Percentiles rank a stretch among this genome's conserved stretches.
These are phyloP conservation scores for Acrossocheilus wenchowensis DNA, from an alignment of 2,797 vertebrate genomes.

Conservation along the genomic window DNA sequence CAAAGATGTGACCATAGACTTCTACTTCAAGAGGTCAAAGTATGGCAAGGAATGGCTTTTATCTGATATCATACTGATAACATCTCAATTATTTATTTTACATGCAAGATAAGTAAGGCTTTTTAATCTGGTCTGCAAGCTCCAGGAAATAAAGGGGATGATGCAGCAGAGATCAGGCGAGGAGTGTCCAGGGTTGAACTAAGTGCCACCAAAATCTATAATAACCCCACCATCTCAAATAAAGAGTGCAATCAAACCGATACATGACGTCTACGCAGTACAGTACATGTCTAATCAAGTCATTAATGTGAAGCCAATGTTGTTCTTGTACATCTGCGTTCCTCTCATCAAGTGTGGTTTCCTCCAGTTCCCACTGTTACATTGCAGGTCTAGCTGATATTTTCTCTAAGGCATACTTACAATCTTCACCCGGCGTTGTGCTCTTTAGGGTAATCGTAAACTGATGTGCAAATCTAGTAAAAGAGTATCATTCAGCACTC, in stretches of 20 bases:
- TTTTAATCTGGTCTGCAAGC: slow-evolving; percentile 75
- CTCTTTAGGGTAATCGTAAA: slow-evolving; percentile 79
- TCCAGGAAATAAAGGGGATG: slow-evolving; percentile 40
- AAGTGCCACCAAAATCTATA: slow-evolving; percentile 25
- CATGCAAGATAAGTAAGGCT: slow-evolving; percentile 79
- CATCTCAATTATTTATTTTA: slow-evolving; percentile 69
- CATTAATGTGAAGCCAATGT: slow-evolving; percentile 49
- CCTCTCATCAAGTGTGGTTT: slow-evolving; percentile 1
- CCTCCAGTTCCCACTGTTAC: slow-evolving; percentile 68
- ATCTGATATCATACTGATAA: slow-evolving; percentile 65
- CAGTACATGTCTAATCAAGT: slow-evolving; percentile 23
- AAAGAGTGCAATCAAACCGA: slow-evolving; percentile 22
- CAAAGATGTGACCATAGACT: slow-evolving; percentile 48
- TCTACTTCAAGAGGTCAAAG: slow-evolving; percentile 62
- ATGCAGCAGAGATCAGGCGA: slow-evolving; percentile 68
- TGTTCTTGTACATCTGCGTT: not conserved
- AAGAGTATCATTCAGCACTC: slow-evolving; percentile 68
- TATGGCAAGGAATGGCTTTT: slow-evolving; percentile 72
- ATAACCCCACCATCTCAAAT: slow-evolving; percentile 25
- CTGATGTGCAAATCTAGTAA: slow-evolving; percentile 78
- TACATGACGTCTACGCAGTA: slow-evolving; percentile 6
- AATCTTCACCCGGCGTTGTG: slow-evolving; percentile 79
- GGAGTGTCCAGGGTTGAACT: slow-evolving; percentile 45
- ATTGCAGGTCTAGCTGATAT: slow-evolving; percentile 73
- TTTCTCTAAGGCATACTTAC: slow-evolving; percentile 82